phyloP scores from a whole-genome alignment of 2,113 vertebrate species.

The Dissostichus mawsoni region DNA sequence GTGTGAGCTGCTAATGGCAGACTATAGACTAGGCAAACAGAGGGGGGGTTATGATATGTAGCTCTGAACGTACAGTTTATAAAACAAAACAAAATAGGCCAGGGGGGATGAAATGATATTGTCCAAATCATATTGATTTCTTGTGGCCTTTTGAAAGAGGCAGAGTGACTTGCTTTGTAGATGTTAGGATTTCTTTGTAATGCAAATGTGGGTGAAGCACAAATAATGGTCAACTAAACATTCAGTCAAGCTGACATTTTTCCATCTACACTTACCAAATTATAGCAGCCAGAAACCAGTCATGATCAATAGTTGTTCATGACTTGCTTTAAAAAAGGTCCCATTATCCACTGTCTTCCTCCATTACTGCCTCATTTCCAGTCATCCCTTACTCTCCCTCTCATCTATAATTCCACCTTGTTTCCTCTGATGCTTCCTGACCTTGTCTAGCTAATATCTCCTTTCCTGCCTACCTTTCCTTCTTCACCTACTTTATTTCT shows the following conservation, averaged over 20 bases:
- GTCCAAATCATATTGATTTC: neutral
- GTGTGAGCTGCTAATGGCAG: constrained; percentile 59
- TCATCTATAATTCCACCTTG: constrained; percentile 53
- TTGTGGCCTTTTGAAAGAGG: neutral
- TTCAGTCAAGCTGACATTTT: constrained; percentile 50
- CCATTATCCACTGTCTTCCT: constrained; percentile 65
- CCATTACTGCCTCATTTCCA: constrained; percentile 66
- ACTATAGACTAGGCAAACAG: constrained; percentile 43
- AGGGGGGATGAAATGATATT: neutral
- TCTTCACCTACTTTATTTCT: neutral
- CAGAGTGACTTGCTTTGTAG: neutral
- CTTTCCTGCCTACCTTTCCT: neutral
- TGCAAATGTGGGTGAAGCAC: constrained; percentile 31
- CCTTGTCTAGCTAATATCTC: constrained; percentile 12
- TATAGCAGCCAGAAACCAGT: constrained; percentile 69
- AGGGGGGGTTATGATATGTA: constrained; percentile 24
- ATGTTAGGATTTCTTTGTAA: neutral
- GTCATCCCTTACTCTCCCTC: constrained; percentile 36
- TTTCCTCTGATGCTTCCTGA: constrained; percentile 28
- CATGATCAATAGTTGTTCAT: constrained; percentile 79
- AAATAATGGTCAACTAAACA: constrained; percentile 47
- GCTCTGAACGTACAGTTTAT: neutral
- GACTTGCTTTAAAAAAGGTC: constrained; percentile 71
- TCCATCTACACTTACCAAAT: constrained; percentile 69
- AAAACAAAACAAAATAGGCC: neutral